Evolutionary conservation across 2,113 vertebrate species (phyloP), one percentile per base, ranked within the genome.

Genomic region (Polypterus senegalus): DNA sequence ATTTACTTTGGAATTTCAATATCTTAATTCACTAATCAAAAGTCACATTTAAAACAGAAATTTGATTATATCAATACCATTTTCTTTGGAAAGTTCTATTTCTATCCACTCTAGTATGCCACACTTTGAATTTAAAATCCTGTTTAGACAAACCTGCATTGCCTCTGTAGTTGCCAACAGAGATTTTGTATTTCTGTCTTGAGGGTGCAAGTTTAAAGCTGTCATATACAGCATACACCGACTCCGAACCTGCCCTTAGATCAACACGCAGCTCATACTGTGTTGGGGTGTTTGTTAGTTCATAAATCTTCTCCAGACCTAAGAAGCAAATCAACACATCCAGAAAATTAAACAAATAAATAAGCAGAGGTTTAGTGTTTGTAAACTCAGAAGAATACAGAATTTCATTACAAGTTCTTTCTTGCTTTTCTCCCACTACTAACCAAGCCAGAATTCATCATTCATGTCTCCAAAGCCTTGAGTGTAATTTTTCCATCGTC

Each of bases 381-480:
- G 27, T 7, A 57, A 57, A 45, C 3, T 45, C 3, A 4, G n/a
- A 3, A 4, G 4, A 4, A 7, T 7, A 11, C 5, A 57, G 44
- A 10, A 27, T 27, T 27, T 27, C 27, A 27, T 27, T 27, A 27
- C 27, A 27, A 27, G 27, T 27, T 27, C 27, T 2, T 59, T 60
- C 62, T 44, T 47, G 44, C 48, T 58, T 27, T 51, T 57, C 49
- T 49, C 51, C 10, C 49, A 0, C 4, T 47, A 54, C 80, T 77
- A 80, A 95, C 93, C 91, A 44, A 95, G 79, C 89, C 92, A 97
- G 65, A 96, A 97, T 70, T 96, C 91, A 4, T 88, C 88, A 7
- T 71, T 82, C 71, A 86, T 74, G 67, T 92, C 81, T 64, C 92
- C 93, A 72, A 95, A 98, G 57, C 92, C 91, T 65, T 89, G 81